phyloP scores from a whole-genome alignment of 2,113 vertebrate species.

The Dermatemys mawii region DNA sequence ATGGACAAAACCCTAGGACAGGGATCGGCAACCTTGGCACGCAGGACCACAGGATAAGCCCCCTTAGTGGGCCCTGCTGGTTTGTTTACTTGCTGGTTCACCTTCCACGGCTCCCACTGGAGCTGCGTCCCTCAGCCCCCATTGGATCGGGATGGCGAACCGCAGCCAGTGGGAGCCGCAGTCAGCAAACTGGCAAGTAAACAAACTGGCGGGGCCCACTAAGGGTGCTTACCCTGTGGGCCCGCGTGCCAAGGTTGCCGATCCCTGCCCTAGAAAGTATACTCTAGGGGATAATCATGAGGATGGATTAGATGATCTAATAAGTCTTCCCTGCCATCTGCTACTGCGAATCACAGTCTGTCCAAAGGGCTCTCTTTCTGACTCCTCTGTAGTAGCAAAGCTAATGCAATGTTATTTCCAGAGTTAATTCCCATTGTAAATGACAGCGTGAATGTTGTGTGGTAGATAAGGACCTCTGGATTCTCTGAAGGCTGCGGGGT shows the following conservation, averaged over 20 bases:
- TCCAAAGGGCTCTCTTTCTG: background rate
- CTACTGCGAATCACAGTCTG: background rate
- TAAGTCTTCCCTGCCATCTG: background rate
- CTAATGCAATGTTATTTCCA: background rate
- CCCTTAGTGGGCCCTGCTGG: no score
- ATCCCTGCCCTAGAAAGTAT: background rate
- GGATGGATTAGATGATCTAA: background rate
- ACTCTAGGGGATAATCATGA: background rate
- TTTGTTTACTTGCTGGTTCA: no score
- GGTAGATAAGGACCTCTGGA: slow-evolving; percentile 23
- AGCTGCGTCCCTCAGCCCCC: no score
- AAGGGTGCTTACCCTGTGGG: no score
- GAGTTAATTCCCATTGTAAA: background rate
- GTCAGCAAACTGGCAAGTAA: no score
- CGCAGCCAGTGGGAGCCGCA: no score
- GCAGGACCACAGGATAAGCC: no score
- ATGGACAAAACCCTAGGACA: background rate
- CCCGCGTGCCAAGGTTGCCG: no score
- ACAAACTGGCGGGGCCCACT: no score
- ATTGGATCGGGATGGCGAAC: no score
- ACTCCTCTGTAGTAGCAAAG: background rate
- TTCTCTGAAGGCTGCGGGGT: background rate
- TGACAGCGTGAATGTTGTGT: background rate
- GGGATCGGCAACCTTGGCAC: no score
- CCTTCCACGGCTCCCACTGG: no score